Conservation (phyloP, 1,140 invertebrate genomes). For the Asobara japonica region DNA sequence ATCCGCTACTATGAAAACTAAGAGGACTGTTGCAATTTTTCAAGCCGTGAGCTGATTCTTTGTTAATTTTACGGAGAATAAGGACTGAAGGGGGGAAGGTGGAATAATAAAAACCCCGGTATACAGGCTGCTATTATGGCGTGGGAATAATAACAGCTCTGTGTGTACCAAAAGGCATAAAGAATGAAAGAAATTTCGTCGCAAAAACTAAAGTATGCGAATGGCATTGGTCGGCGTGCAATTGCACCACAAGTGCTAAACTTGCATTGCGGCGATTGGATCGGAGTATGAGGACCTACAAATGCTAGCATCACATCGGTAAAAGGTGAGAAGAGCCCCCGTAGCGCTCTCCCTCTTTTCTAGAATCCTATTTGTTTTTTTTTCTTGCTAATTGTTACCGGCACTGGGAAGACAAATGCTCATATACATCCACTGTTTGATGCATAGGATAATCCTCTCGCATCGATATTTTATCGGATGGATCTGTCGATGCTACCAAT, state of each 20-base stretch:
- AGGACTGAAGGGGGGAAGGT: background rate
- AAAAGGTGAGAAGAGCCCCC: conserved; percentile 20
- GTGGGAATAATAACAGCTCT: background rate
- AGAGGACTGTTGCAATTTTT: too few species aligned
- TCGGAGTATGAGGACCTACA: conserved; percentile 34
- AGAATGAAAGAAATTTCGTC: background rate
- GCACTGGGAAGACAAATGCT: background rate
- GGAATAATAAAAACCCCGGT: background rate
- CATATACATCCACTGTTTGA: background rate
- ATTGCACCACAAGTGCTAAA: background rate
- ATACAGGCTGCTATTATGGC: background rate
- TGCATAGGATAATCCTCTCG: background rate
- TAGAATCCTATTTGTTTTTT: background rate
- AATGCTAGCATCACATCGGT: conserved; percentile 31
- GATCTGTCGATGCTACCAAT: background rate
- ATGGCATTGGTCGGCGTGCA: background rate
- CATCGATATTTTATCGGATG: background rate
- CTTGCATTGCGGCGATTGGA: conserved; percentile 22
- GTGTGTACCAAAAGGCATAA: background rate
- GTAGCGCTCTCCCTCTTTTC: background rate
- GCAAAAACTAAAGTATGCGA: background rate
- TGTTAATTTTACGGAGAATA: too few species aligned
- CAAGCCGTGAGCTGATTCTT: too few species aligned
- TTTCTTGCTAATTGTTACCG: background rate
- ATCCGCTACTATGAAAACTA: too few species aligned